Base-by-base conservation (phyloP, 35 echinoderm and acorn worm species). In the Amphiura filiformis region DNA sequence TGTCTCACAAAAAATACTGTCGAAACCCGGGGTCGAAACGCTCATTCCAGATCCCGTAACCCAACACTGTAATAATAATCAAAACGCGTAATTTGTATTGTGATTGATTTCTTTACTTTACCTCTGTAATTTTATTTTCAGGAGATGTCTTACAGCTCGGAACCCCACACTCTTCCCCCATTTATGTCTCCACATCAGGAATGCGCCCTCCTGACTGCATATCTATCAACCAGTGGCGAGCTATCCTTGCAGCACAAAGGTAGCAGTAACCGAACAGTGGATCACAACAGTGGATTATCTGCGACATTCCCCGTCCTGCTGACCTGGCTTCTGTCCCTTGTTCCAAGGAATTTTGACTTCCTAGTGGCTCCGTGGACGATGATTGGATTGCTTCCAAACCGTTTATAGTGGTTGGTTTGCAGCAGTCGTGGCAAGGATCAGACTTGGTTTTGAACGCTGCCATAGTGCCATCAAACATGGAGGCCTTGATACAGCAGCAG, bases 91-190 rank as follows among this genome's bases (percentile, higher is more conserved):
- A 47, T 47, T 47, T 47, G 41, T 4, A 47, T 47, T 17, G 17
- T 17, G 17, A 47, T 9, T 17, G 5, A 47, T 47, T 47, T 17
- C 41, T 47, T 17, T 47, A 47, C 41, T 47, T 47, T 47, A 9
- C 4, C 41, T 47, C 41, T 47, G n/a, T 47, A 17, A 9, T 47
- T 47, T 4, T 47, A 47, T 47, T 47, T 47, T 47, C 78, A 98
- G 96, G 96, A 98, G 76, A 90, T 90, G 56, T 98, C 96, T 18
- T 98, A 98, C 84, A 92, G 56, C 11, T 23, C 87, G 1, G 81
- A 64, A 52, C 93, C 96, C 64, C 65, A 87, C 18, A 39, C 64
- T 18, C 77, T 98, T 34, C 96, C 96, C 0, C 56, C 87, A 28
- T 81, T 83, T 52, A 44, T 94, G 37, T 39, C 14, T 13, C 39